phyloP scores from a whole-genome alignment of 2,797 vertebrate species.

The Ptychadena robeensis region DNA sequence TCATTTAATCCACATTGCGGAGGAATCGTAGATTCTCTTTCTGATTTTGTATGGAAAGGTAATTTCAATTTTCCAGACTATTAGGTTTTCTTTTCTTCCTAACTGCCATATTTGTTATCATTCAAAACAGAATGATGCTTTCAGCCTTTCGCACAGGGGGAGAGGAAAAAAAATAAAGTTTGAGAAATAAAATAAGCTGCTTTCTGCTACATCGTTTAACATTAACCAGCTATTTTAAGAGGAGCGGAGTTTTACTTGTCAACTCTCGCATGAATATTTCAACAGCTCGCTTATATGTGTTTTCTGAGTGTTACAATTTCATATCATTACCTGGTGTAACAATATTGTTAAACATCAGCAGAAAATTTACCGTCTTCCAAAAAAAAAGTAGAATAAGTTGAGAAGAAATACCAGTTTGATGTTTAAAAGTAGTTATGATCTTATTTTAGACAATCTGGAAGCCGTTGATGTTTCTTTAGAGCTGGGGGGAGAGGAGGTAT shows the following conservation, averaged over 20 bases:
- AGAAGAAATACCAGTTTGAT: too few relatives aligned
- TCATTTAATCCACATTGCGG: constrained; percentile 21
- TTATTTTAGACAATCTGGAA: neutral
- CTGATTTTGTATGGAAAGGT: constrained; percentile 26
- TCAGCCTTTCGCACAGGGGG: constrained; percentile 12
- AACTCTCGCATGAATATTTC: constrained; percentile 31
- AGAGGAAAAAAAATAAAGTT: neutral
- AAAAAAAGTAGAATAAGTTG: neutral
- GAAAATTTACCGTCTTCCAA: neutral
- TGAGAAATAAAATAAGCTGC: constrained; percentile 42
- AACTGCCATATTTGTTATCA: constrained; percentile 41
- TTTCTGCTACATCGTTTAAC: constrained; percentile 7
- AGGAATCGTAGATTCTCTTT: constrained; percentile 21
- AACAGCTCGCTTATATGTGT: constrained; percentile 12
- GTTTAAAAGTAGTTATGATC: neutral
- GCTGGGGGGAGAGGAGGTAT: too few relatives aligned
- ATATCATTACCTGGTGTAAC: neutral
- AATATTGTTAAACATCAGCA: constrained; percentile 25
- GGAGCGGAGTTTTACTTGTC: constrained; percentile 28
- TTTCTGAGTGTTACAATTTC: constrained; percentile 24
- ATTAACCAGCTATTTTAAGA: constrained; percentile 22
- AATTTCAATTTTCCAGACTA: constrained; percentile 55
- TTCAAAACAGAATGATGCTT: constrained; percentile 27
- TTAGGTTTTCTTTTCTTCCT: constrained; percentile 52
- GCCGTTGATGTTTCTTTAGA: neutral